Evolutionary conservation across 30 jellyfish, hydroid and myxozoan genomes (phyloP).

Genomic region (Nemopilema nomurai): DNA sequence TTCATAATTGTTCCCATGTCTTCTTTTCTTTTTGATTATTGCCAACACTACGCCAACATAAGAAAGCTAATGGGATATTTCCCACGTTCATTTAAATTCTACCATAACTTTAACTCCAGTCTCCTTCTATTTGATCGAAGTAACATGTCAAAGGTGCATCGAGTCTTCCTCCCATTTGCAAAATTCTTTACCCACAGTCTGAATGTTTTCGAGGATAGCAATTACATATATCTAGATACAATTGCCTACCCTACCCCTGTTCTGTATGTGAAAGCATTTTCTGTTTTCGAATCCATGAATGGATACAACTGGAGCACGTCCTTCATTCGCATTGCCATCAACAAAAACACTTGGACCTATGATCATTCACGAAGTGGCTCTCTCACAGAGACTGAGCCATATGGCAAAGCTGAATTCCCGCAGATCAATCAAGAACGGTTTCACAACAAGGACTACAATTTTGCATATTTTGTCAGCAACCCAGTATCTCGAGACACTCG

Average conservation of each 20-base stretch:
- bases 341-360: constrained; percentile 43
- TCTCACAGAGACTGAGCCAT: constrained; percentile 42
- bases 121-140: constrained; percentile 47
- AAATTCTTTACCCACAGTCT: constrained; percentile 50
- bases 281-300: neutral
- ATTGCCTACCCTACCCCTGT: constrained; percentile 47
- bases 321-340: constrained; percentile 62
- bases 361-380: constrained; percentile 46
- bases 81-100: constrained; percentile 31
- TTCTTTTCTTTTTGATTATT: constrained; percentile 51
- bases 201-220: constrained; percentile 48
- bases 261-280: constrained; percentile 24
- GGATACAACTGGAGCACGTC: constrained; percentile 44
- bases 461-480: constrained; percentile 38
- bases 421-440: constrained; percentile 34
- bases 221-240: constrained; percentile 51
- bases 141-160: constrained; percentile 52
- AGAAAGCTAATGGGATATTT: constrained; percentile 25
- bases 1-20: constrained; percentile 52
- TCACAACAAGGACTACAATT: constrained; percentile 56
- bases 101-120: constrained; percentile 55
- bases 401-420: constrained; percentile 57
- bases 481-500: constrained; percentile 30
- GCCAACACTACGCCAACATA: constrained; percentile 15
- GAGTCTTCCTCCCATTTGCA: constrained; percentile 58